These are phyloP conservation scores for Chorisops tibialis DNA, from an alignment of 2,888 invertebrate species.

Conservation along the genomic window DNA sequence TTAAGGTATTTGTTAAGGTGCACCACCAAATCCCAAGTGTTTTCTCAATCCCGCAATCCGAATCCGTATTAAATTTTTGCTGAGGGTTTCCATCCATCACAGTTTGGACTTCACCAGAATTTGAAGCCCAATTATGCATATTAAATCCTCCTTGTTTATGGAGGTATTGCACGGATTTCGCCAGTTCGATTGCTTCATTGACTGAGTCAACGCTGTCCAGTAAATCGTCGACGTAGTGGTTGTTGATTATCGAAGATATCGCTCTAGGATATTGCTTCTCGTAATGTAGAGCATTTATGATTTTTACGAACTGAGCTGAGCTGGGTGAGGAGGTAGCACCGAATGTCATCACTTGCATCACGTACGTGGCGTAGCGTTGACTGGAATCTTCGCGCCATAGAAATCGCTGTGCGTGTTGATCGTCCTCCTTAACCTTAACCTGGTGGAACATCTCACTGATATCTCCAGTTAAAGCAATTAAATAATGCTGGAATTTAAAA, in stretches of 20 bases:
- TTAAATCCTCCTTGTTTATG: neutral
- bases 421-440: constrained; percentile 36
- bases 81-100: neutral
- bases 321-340: constrained; percentile 37
- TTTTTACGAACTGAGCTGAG: constrained; percentile 27
- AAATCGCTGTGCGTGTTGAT: constrained; percentile 41
- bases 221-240: constrained; percentile 29
- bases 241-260: constrained; percentile 9
- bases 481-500: constrained; percentile 43
- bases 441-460: constrained; percentile 40
- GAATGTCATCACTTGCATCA: constrained; percentile 36
- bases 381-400: constrained; percentile 37
- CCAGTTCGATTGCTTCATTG: constrained; percentile 13
- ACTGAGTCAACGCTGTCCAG: constrained; percentile 24
- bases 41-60: constrained; percentile 3
- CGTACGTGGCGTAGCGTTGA: constrained; percentile 31
- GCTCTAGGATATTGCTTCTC: constrained; percentile 14
- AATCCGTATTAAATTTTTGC: neutral
- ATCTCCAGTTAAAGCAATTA: constrained; percentile 41
- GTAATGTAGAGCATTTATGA: constrained; percentile 17
- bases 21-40: constrained; percentile 24
- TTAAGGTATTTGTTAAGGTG: neutral
- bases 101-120: neutral
- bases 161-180: neutral
- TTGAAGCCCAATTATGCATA: neutral